Percentiles rank a stretch among this genome's conserved stretches.
These are phyloP conservation scores for Eulithis testata DNA, from an alignment of 2,888 invertebrate genomes.

Conservation along the genomic window DNA sequence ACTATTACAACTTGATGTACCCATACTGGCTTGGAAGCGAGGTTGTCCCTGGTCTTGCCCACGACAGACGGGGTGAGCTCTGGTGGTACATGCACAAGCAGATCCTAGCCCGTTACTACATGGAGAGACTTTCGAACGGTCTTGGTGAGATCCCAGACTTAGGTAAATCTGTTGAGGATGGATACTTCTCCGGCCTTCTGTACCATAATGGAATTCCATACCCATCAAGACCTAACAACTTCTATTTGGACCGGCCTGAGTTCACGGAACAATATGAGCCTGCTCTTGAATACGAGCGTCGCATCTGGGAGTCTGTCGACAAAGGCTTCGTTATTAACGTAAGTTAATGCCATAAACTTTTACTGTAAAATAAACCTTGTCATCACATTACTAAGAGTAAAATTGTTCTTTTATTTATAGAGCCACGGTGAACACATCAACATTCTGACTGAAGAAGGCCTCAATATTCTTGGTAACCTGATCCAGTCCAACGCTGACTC, in stretches of 20 bases:
- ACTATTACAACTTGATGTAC: conserved; percentile 85
- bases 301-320: conserved; percentile 86
- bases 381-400: background rate
- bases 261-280: conserved; percentile 70
- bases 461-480: conserved; percentile 87
- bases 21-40: conserved; percentile 87
- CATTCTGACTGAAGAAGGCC: conserved; percentile 85
- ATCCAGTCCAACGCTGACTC: conserved; percentile 87
- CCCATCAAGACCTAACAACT: conserved; percentile 86
- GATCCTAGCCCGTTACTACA: conserved; percentile 88
- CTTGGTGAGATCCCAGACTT: conserved; percentile 87
- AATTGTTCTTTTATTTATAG: conserved; percentile 44
- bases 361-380: no score
- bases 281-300: conserved; percentile 80
- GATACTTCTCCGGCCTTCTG: conserved; percentile 86
- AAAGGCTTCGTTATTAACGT: conserved; percentile 77
- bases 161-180: conserved; percentile 82
- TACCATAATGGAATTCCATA: conserved; percentile 87
- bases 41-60: conserved; percentile 72
- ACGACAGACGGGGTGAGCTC: conserved; percentile 87
- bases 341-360: conserved; percentile 45
- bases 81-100: conserved; percentile 86
- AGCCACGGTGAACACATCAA: conserved; percentile 81
- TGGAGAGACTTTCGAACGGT: conserved; percentile 89
- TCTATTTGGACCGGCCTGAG: conserved; percentile 75